These are phyloP conservation scores for Apostichopus californicus DNA, from an alignment of 35 echinoderm and acorn worm species.

Conservation along the genomic window DNA sequence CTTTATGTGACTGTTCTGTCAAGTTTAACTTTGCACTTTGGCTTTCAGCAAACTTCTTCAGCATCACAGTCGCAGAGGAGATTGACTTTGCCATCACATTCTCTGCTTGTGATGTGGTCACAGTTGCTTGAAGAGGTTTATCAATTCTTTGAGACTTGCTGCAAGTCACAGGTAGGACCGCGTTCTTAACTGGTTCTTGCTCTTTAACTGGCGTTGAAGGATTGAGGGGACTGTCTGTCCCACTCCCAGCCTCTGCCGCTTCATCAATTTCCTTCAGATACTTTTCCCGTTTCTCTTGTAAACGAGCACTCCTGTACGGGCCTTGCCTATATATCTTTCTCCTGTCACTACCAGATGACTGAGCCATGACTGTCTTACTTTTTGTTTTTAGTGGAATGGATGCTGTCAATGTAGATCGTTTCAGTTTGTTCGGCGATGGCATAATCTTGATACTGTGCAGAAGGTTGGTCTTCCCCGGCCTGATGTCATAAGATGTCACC, in stretches of 20 bases:
- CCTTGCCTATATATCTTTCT: constrained; percentile 53
- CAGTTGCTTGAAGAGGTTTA: background rate
- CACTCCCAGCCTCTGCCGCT: constrained; percentile 38
- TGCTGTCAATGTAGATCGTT: constrained; percentile 65
- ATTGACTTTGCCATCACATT: background rate
- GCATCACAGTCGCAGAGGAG: constrained; percentile 12
- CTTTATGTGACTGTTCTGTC: background rate
- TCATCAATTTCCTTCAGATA: constrained; percentile 58
- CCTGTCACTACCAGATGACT: constrained; percentile 8
- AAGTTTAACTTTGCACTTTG: background rate
- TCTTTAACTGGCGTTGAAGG: constrained; percentile 44
- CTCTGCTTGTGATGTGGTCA: background rate
- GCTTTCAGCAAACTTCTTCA: constrained; percentile 44
- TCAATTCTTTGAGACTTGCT: constrained; percentile 19
- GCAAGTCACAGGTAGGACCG: constrained; percentile 36
- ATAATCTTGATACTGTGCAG: constrained; percentile 64
- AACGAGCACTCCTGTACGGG: constrained; percentile 43
- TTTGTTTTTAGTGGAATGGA: constrained; percentile 71
- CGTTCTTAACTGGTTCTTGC: constrained; percentile 14
- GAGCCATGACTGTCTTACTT: constrained; percentile 40
- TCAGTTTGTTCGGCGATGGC: constrained; percentile 64
- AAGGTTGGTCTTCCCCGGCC: constrained; percentile 43
- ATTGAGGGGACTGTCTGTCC: constrained; percentile 33
- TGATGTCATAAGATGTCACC: constrained; percentile 29
- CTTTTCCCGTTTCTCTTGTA: constrained; percentile 56